Percentiles rank a stretch among this genome's conserved stretches.
Conservation (phyloP, 2,888 invertebrate genomes). For the Phengaris alcon region DNA sequence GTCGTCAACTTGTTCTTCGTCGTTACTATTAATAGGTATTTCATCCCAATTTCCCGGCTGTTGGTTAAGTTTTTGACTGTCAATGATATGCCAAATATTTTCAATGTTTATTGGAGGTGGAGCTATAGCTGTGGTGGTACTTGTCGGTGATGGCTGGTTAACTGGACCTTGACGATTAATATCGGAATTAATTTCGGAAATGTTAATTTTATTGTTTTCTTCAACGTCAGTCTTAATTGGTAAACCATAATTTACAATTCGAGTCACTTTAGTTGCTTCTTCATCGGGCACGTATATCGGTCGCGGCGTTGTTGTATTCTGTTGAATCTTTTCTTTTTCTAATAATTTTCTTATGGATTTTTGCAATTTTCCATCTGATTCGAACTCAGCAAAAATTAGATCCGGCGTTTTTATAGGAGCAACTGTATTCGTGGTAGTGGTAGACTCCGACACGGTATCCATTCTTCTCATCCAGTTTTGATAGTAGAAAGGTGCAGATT, state of each 20-base stretch:
- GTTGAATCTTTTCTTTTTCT: slow-evolving; percentile 56
- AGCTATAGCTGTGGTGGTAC: slow-evolving; percentile 45
- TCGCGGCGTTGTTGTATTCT: slow-evolving; percentile 47
- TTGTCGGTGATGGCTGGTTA: slow-evolving; percentile 48
- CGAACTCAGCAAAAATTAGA: slow-evolving; percentile 72
- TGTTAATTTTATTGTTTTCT: slow-evolving; percentile 39
- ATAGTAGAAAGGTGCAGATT: slow-evolving; percentile 68
- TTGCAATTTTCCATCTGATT: slow-evolving; percentile 54
- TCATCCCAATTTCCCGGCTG: slow-evolving; percentile 62
- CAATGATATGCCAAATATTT: slow-evolving; percentile 73
- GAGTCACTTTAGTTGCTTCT: slow-evolving; percentile 42
- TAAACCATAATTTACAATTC: slow-evolving; percentile 47
- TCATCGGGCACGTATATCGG: slow-evolving; percentile 65
- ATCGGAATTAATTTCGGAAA: slow-evolving; percentile 53
- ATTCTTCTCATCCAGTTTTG: slow-evolving; percentile 70
- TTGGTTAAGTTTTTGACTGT: slow-evolving; percentile 61
- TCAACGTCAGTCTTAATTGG: slow-evolving; percentile 41
- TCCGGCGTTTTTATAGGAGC: slow-evolving; percentile 60
- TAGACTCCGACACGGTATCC: slow-evolving; percentile 52
- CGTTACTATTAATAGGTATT: slow-evolving; percentile 46
- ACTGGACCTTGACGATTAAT: slow-evolving; percentile 45
- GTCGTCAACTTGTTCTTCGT: slow-evolving; percentile 35
- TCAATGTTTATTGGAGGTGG: slow-evolving; percentile 56
- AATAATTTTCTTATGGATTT: slow-evolving; percentile 68
- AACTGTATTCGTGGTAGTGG: slow-evolving; percentile 46